phyloP scores from a whole-genome alignment of 2,797 vertebrate species.

The Typhlichthys subterraneus region DNA sequence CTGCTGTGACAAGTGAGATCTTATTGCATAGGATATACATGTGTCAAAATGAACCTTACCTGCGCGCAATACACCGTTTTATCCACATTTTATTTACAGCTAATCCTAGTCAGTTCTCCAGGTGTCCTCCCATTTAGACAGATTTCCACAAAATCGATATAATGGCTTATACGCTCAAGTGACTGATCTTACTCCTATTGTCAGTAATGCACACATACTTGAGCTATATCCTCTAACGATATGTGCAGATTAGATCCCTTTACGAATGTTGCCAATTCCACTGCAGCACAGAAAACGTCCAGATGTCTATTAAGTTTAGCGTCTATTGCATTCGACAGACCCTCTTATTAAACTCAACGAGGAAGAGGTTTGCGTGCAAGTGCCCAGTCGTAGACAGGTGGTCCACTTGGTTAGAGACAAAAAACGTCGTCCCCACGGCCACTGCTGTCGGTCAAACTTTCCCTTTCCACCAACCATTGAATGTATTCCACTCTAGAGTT shows the following conservation, averaged over 20 bases:
- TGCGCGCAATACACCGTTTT: constrained; percentile 80
- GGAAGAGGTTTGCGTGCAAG: constrained; percentile 31
- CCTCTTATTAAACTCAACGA: constrained; percentile 31
- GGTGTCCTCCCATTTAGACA: constrained; percentile 78
- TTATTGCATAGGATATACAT: too few species aligned
- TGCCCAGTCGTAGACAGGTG: constrained; percentile 58
- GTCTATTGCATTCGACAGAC: constrained; percentile 41
- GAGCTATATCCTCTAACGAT: constrained; percentile 68
- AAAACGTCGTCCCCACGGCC: constrained; percentile 36
- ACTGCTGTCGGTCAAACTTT: constrained; percentile 76
- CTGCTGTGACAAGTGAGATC: too few species aligned
- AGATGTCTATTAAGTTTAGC: constrained; percentile 58
- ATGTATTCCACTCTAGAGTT: constrained; percentile 49
- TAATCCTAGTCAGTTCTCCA: constrained; percentile 77
- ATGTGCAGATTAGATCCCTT: constrained; percentile 67
- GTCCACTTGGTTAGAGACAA: constrained; percentile 49
- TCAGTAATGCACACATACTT: constrained; percentile 70
- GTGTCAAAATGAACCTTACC: constrained; percentile 65
- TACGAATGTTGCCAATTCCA: constrained; percentile 37
- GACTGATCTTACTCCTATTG: constrained; percentile 77
- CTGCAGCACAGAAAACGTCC: constrained; percentile 17
- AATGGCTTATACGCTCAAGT: constrained; percentile 69
- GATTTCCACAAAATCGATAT: constrained; percentile 71
- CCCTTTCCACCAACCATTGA: constrained; percentile 57
- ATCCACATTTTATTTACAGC: constrained; percentile 81